These are phyloP conservation scores for Caiman crocodilus DNA, from an alignment of 2,797 vertebrate species.

Conservation along the genomic window DNA sequence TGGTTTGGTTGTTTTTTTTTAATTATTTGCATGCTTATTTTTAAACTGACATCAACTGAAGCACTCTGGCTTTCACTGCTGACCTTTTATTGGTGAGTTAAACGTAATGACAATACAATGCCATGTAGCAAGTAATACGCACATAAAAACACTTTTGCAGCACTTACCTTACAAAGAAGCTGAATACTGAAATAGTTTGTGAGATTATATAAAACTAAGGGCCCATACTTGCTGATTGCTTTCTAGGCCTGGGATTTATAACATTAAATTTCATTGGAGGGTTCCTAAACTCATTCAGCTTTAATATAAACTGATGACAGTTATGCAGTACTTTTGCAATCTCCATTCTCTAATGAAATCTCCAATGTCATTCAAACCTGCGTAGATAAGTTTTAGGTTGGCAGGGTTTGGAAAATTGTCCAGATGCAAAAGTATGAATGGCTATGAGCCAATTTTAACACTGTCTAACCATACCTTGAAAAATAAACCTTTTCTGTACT, in stretches of 20 bases:
- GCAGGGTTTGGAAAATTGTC: not conserved
- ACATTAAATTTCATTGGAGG: not conserved
- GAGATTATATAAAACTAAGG: not conserved
- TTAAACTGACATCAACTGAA: conserved; percentile 33
- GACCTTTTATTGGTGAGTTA: conserved; percentile 22
- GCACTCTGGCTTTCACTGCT: not conserved
- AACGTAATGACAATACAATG: not conserved
- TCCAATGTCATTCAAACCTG: not conserved
- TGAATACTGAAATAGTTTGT: not conserved
- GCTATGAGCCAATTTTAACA: not conserved
- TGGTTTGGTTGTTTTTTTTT: not conserved
- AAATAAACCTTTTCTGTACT: not conserved
- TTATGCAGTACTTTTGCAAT: not conserved
- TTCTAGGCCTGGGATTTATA: not conserved
- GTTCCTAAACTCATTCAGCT: not conserved
- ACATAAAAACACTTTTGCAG: not conserved
- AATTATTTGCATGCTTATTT: not conserved
- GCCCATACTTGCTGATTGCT: not conserved
- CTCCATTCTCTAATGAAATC: not conserved
- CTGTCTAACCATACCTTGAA: not conserved
- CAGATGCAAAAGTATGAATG: not conserved
- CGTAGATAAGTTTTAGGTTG: not conserved
- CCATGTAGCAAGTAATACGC: not conserved
- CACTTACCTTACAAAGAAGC: accelerated
- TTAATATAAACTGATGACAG: accelerated